These are phyloP conservation scores for Megamerina dolium DNA, from an alignment of 2,888 invertebrate species.

Conservation along the genomic window DNA sequence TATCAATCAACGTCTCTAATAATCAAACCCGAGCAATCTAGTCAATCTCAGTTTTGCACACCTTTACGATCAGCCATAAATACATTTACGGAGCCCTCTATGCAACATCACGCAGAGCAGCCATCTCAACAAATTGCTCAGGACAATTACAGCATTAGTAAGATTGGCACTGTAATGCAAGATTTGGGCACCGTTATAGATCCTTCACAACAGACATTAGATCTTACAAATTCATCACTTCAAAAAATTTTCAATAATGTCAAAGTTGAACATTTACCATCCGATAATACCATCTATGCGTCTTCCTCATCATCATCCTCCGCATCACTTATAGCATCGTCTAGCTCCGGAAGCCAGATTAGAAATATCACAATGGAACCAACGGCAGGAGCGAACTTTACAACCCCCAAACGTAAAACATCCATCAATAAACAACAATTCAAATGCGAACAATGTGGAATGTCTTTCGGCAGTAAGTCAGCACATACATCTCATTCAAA, in stretches of 20 bases:
- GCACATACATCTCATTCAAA: slow-evolving; percentile 66
- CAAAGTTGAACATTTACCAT: slow-evolving; percentile 28
- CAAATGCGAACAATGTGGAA: slow-evolving; percentile 66
- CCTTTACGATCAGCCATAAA: slow-evolving; percentile 23
- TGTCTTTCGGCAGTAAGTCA: slow-evolving; percentile 69
- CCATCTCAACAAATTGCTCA: not conserved
- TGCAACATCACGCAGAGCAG: slow-evolving; percentile 1
- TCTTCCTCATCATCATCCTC: slow-evolving; percentile 7
- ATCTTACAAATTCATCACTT: slow-evolving; percentile 13
- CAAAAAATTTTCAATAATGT: slow-evolving; percentile 22
- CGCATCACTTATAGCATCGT: slow-evolving; percentile 1
- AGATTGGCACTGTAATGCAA: not conserved
- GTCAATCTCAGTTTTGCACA: slow-evolving; percentile 41
- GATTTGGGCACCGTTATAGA: slow-evolving; percentile 18
- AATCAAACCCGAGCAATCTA: slow-evolving; percentile 46
- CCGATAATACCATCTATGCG: slow-evolving; percentile 20
- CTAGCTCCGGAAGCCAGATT: not conserved
- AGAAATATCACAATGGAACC: not conserved
- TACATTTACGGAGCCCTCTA: slow-evolving; percentile 13
- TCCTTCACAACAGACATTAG: slow-evolving; percentile 13
- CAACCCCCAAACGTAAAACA: slow-evolving; percentile 24
- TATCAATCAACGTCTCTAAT: slow-evolving; percentile 47
- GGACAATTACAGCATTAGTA: slow-evolving; percentile 21
- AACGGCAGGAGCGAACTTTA: too few species aligned
- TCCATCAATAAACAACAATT: slow-evolving; percentile 51